A percentile compares a stretch with the other conserved stretches of the same genome.
Evolutionary conservation across 2,113 vertebrate species (phyloP).

Genomic region (Notothenia rossii): DNA sequence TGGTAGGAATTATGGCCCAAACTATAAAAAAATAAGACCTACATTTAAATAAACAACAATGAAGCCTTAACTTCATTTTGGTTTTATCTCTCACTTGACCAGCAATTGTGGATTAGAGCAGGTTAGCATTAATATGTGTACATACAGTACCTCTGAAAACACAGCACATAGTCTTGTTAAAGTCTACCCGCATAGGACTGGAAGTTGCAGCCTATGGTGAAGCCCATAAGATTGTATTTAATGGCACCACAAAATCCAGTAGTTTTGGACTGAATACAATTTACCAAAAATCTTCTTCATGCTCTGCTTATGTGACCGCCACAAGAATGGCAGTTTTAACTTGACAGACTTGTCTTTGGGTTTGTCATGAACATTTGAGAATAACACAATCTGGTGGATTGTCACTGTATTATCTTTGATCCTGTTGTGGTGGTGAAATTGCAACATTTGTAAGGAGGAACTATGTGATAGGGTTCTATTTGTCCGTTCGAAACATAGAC

Average conservation of each 20-base stretch:
- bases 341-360: not conserved
- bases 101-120: not conserved
- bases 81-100: too few species aligned
- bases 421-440: constrained; percentile 3
- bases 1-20: not conserved
- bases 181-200: not conserved
- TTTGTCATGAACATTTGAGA: too few species aligned
- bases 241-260: not conserved
- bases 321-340: not conserved
- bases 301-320: not conserved
- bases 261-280: not conserved
- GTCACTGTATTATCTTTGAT: constrained; percentile 11
- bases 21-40: not conserved
- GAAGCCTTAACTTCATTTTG: not conserved
- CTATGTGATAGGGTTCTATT: too few species aligned
- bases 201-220: not conserved
- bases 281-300: not conserved
- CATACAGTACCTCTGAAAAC: not conserved
- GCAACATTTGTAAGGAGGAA: constrained; percentile 14
- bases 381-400: not conserved
- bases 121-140: not conserved
- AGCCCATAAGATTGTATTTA: not conserved
- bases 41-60: not conserved
- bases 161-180: not conserved
- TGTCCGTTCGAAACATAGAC: too few species aligned